Conservation (phyloP, 2,797 vertebrate genomes). For the Limnodromus scolopaceus region DNA sequence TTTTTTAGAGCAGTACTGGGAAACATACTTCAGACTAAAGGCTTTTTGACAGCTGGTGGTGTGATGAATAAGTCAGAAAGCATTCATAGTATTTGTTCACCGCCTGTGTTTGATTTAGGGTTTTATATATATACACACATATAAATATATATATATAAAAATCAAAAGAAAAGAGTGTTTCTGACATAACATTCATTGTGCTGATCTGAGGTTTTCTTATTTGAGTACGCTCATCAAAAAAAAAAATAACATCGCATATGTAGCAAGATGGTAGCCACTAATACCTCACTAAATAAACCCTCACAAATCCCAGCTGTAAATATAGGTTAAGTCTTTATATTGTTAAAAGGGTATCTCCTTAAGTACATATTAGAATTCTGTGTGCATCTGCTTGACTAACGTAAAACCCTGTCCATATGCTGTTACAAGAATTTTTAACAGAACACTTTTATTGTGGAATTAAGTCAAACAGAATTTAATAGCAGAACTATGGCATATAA, state of each 20-base stretch:
- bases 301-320: conserved; percentile 40
- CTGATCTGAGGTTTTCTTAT: neutral
- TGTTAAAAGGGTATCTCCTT: conserved; percentile 26
- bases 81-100: neutral
- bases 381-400: conserved; percentile 20
- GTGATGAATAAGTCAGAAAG: neutral
- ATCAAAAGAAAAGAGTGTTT: neutral
- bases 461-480: conserved; percentile 12
- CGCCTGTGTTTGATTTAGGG: neutral
- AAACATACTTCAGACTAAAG: neutral
- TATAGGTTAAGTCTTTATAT: conserved; percentile 46
- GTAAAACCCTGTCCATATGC: conserved; percentile 23
- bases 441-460: conserved; percentile 34
- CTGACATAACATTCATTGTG: neutral
- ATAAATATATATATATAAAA: neutral
- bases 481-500: conserved; percentile 13
- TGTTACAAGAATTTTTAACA: conserved; percentile 17
- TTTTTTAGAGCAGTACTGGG: neutral
- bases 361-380: conserved; percentile 15
- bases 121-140: neutral
- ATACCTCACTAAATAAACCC: conserved; percentile 6
- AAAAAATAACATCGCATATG: too few species aligned
- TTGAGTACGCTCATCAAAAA: neutral
- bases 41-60: neutral
- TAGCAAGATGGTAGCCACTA: neutral